Conservation (phyloP, 2,797 vertebrate species). For the Coluber constrictor region DNA sequence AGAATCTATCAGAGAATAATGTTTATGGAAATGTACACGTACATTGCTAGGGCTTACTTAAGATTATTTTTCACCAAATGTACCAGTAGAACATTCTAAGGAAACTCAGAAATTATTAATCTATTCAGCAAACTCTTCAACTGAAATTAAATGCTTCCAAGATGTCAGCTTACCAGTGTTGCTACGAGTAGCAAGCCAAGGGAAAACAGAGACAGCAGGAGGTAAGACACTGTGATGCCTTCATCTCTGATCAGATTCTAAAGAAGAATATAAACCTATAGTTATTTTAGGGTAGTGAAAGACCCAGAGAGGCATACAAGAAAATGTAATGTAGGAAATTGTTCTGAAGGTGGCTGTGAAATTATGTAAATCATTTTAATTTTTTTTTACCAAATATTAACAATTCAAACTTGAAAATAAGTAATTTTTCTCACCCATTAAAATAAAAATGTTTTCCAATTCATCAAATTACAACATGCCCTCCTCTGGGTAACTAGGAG, state of each 20-base stretch:
- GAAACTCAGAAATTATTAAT: neutral
- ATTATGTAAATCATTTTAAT: neutral
- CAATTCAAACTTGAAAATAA: neutral
- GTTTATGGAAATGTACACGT: neutral
- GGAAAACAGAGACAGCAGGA: conserved; percentile 76
- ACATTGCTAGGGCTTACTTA: conserved; percentile 14
- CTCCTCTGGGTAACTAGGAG: neutral
- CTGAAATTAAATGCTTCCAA: neutral
- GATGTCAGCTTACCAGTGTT: conserved; percentile 74
- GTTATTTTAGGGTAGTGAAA: neutral
- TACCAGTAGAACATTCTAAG: neutral
- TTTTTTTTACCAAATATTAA: neutral
- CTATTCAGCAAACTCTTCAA: neutral
- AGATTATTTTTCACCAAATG: neutral
- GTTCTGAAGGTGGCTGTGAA: neutral
- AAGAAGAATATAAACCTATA: conserved; percentile 43
- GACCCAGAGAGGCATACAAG: neutral
- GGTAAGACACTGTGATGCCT: conserved; percentile 69
- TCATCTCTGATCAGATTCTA: conserved; percentile 70
- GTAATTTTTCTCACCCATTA: neutral
- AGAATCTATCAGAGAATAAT: neutral
- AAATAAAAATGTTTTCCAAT: neutral
- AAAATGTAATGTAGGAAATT: neutral
- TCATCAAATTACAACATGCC: neutral
- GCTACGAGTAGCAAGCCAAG: conserved; percentile 73